Evolutionary conservation across 2,888 invertebrate species (phyloP), one percentile per base, ranked within the genome.

Genomic region (Lasioglossum malachurum): DNA sequence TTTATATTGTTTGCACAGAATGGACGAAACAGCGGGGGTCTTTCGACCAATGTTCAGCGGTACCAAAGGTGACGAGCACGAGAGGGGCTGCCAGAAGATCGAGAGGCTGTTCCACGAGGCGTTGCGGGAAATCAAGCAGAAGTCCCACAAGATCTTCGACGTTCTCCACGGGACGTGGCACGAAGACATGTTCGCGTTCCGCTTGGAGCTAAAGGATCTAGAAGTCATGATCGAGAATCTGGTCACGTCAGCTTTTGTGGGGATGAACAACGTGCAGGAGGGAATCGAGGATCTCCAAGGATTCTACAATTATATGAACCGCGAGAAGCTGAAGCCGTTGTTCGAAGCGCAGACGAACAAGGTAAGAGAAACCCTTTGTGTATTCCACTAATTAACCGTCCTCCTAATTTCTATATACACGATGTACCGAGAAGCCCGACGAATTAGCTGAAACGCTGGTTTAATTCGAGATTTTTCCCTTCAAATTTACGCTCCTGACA

Each of bases 151-250:
- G 44, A 97, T 98, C 85, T 95, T 98, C n/a, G 97, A 98, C 91
- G 98, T 98, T 0, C 97, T 98, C 93, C 97, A 97, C 53, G 96
- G 97, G 0, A 97, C 97, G n/a, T 99, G 99, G 99, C 97, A 97
- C 94, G 97, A 98, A 91, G 97, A 97, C 87, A 97, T 97, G 92
- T 95, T 97, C 72, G 95, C 96, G 89, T 97, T 97, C 92, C 96
- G 96, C 80, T 95, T 95, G 2, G 95, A 96, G 78, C 96, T 97
- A 91, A 97, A 97, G 92, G 96, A 97, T 89, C 96, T 97, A 80
- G 97, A 97, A 95, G 96, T 98, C 89, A 97, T 98, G 89, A 97
- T 98, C 89, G 98, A 98, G 94, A 98, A 98, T 93, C 96, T 98
- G 12, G 97, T 98, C 67, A 97, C 97, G 74, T 96, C 97, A 0